Base-by-base conservation (phyloP, 2,113 vertebrate species). In the Eleginops maclovinus region DNA sequence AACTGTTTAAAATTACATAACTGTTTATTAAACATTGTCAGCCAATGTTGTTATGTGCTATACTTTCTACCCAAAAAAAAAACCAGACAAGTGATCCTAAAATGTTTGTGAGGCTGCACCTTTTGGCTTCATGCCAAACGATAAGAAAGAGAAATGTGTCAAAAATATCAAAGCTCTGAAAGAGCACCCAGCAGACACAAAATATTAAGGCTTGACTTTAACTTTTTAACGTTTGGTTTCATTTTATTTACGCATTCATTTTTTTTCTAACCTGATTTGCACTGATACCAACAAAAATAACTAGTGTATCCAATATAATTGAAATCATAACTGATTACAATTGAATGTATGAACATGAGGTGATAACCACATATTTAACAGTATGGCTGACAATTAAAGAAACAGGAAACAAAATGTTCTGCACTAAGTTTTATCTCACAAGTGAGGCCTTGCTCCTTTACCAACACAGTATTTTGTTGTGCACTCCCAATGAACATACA, bases 71-170 rank as follows among this genome's bases (percentile, higher is more conserved):
- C 22, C 28, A 50, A n/a, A 67, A 14, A 55, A 19, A 67, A 47
- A 16, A 47, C 10, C 11, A 24, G 26, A 19, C 54, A 14, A 17
- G 14, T 53, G 14, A 7, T 28, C 68, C 16, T 63, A 46, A 62
- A 31, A 62, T 46, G 31, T 46, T 14, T 4, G 1, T 10, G 36
- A 51, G 14, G 41, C 41, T 55, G 21, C 19, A 77, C 6, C 26
- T 17, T 31, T 11, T 69, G 63, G 64, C 53, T 44, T 68, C 19
- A 24, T 53, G 43, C 17, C 36, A 72, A 65, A 55, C 28, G 50
- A 22, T 21, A 46, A 56, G 31, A 13, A 8, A 31, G 14, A 26
- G 66, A 4, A 68, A 41, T 50, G 2, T 63, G 53, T 53, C 24
- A 65, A 55, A 60, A 51, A 67, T 10, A 26, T 41, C 2, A 54